Base-by-base conservation (phyloP, 1,140 invertebrate genomes). In the Musca vetustissima region DNA sequence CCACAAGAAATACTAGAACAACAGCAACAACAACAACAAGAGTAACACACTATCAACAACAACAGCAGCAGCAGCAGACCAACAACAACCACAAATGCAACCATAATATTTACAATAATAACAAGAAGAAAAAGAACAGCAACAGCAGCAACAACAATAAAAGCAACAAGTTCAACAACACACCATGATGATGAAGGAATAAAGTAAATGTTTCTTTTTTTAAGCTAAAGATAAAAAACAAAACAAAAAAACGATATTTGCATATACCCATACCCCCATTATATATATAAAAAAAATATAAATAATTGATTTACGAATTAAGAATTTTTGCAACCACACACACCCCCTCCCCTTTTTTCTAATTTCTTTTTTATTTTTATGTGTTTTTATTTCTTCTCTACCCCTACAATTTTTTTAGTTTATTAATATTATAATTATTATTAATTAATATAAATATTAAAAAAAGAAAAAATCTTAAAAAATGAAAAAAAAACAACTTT, bases 371-470 rank as follows among this genome's bases (percentile, higher is more conserved):
- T 61, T 61, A 61, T 61, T 19, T 61, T 61, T 61, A 61, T 61
- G 57, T 61, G 57, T 61, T 61, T 61, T 61, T 57, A 36, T 36
- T 43, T 61, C 36, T 36, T 43, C 36, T 43, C 6, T 11, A 4
- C 36, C 13, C 36, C 36, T 21, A n/a, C n/a, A n/a, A n/a, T n/a
- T n/a, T 43, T 61, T 52, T 61, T 43, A 36, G 28, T 61, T 61
- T 6, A 61, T 61, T 61, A 61, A 36, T 43, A 28, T 21, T 52
- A 66, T 52, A 66, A 66, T 28, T 69, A 70, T 71, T 74, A 75
- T 72, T 77, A 78, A 65, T 57, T 73, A 70, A 75, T 75, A 74
- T 57, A 75, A 70, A 75, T 75, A 74, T 74, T 72, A 70, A 72
- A 78, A 71, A 71, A 73, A 69, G 69, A 69, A 75, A 75, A 75